Evolutionary conservation across 2,888 invertebrate genomes (phyloP), one percentile per base, ranked within the genome.

Genomic region (Metopia argyrocephala): DNA sequence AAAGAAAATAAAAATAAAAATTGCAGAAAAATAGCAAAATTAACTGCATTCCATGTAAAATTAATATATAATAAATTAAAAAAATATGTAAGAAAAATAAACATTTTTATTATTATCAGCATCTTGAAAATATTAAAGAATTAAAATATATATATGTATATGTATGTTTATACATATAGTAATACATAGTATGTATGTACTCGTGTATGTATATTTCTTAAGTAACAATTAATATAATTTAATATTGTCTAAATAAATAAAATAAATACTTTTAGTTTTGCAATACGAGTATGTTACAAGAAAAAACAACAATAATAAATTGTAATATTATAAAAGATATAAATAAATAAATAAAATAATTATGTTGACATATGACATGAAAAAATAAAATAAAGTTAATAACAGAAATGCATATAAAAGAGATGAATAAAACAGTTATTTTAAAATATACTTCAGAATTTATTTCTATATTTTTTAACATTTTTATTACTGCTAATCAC

Each of bases 11-110:
- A 48, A 54, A 20, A 62, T n/a, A n/a, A 50, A 69, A 38, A 73
- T 74, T 79, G 73, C 76, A 76, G 79, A 82, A 65, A 71, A 50
- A 79, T 76, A 84, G 82, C 65, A 84, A 84, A 81, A 83, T 82
- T 68, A 76, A 86, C 85, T 87, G 89, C 90, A 90, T 90, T 90
- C 90, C 90, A 90, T 90, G 89, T 89, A 89, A 86, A 90, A 85
- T 85, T 85, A 62, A 76, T 64, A 12, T 75, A 73, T 57, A 62
- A 25, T 28, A 46, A 68, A 68, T 38, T 45, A 70, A 78, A 46
- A 78, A 66, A 50, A 69, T 70, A 21, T 38, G 64, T 62, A 64
- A 21, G 50, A 27, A 54, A 4, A 9, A 66, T 38, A 27, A 38
- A 59, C 31, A 21, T 50, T 54, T 78, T 70, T 69, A 75, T 73